Percentiles rank a stretch among this genome's conserved stretches.
These are phyloP conservation scores for Drosophila nigromelanica DNA, from an alignment of 1,140 invertebrate genomes.

Conservation along the genomic window DNA sequence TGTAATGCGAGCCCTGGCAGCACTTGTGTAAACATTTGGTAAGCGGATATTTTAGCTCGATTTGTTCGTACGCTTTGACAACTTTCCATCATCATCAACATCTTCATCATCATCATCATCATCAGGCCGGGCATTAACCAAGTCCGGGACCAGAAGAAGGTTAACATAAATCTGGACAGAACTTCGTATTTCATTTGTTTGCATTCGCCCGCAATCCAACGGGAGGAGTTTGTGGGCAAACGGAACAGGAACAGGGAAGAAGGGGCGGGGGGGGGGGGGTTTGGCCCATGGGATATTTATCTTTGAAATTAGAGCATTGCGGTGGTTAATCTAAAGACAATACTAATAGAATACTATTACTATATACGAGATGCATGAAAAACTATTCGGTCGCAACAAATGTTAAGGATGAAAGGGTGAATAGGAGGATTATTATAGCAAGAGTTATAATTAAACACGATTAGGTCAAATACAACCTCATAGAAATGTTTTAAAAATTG, in stretches of 20 bases:
- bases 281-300: conserved; percentile 52
- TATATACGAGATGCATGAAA: neutral
- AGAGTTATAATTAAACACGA: neutral
- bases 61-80: conserved; percentile 74
- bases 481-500: no score
- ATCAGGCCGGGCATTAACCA: neutral
- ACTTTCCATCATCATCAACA: conserved; percentile 77
- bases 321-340: conserved; percentile 59
- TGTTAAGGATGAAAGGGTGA: conserved; percentile 9
- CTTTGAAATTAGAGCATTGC: conserved; percentile 59
- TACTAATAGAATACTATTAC: conserved; percentile 39
- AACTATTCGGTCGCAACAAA: conserved; percentile 10
- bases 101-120: conserved; percentile 30
- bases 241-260: neutral
- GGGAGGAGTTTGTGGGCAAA: neutral
- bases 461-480: neutral
- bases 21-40: conserved; percentile 82
- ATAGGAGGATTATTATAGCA: neutral
- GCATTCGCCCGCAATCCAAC: conserved; percentile 17
- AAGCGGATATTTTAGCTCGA: conserved; percentile 80
- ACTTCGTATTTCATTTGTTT: conserved; percentile 66
- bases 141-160: conserved; percentile 13
- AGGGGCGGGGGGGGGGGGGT: neutral
- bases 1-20: conserved; percentile 66
- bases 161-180: conserved; percentile 35